Percentiles rank a stretch among this genome's conserved stretches.
Evolutionary conservation across 2,113 vertebrate genomes (phyloP).

Genomic region (Microtus oregoni): DNA sequence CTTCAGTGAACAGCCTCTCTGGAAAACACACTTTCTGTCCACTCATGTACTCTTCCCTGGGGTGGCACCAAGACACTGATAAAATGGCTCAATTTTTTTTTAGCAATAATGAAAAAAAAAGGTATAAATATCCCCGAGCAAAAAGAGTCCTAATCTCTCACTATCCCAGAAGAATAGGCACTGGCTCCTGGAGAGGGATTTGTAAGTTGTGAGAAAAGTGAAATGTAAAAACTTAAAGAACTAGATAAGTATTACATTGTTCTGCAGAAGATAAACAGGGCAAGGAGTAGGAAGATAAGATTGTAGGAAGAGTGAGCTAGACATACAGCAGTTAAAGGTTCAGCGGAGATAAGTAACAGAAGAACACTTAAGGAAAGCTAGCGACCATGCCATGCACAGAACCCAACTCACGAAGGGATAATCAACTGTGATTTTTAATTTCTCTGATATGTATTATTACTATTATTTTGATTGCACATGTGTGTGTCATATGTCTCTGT

Average conservation of each 20-base stretch:
- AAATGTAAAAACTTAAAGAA: not conserved
- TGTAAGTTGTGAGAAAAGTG: not conserved
- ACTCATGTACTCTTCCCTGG: not conserved
- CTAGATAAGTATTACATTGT: not conserved
- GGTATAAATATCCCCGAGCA: not conserved
- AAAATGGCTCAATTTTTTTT: not conserved
- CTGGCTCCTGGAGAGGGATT: not conserved
- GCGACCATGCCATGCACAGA: not conserved
- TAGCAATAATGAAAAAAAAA: constrained; percentile 14
- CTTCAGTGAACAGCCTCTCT: not conserved
- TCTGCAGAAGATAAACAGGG: not conserved
- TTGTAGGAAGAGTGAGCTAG: not conserved
- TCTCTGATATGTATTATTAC: not conserved
- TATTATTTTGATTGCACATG: no score
- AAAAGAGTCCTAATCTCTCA: not conserved
- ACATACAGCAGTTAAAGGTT: not conserved
- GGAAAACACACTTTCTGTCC: not conserved
- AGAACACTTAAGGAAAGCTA: not conserved
- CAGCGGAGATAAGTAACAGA: not conserved
- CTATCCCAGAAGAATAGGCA: not conserved
- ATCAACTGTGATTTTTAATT: not conserved
- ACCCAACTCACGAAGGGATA: not conserved
- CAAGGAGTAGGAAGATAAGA: not conserved
- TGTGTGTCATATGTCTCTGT: not conserved
- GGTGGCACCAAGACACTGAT: not conserved